Evolutionary conservation across 1,140 invertebrate species (phyloP).

Genomic region (Ceratosolen fusciceps): DNA sequence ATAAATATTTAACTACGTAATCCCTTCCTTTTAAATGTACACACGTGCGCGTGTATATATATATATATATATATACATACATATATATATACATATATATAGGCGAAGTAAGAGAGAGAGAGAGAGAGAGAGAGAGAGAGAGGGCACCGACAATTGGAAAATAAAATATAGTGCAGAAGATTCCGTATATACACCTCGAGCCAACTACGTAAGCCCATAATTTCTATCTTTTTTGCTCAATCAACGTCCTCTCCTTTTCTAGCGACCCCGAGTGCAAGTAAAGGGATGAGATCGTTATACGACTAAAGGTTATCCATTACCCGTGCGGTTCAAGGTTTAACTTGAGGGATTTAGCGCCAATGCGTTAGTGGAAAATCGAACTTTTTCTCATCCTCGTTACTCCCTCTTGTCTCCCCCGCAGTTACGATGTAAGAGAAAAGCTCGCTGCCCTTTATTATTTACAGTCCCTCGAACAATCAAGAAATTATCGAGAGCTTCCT

Average conservation of each 20-base stretch:
- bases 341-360: slow-evolving; percentile 47
- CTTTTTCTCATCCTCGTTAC: background rate
- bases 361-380: background rate
- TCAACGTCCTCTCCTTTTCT: slow-evolving; percentile 11
- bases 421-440: background rate
- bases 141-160: background rate
- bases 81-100: too few relatives aligned
- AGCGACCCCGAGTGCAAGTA: background rate
- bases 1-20: too few relatives aligned
- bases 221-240: background rate
- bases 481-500: too few relatives aligned
- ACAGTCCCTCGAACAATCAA: too few relatives aligned
- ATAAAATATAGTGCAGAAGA: background rate
- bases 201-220: background rate
- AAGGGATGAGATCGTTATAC: slow-evolving; percentile 56
- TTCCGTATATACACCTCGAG: background rate
- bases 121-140: too few relatives aligned
- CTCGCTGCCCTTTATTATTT: background rate
- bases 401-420: background rate
- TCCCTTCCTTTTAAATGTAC: too few relatives aligned
- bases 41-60: too few relatives aligned
- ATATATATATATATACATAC: too few relatives aligned
- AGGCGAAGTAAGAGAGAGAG: too few relatives aligned
- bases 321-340: slow-evolving; percentile 49
- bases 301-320: slow-evolving; percentile 60